Evolutionary conservation across 2,113 vertebrate species (phyloP), one percentile per base, ranked within the genome.

Genomic region (Pyxicephalus adspersus): DNA sequence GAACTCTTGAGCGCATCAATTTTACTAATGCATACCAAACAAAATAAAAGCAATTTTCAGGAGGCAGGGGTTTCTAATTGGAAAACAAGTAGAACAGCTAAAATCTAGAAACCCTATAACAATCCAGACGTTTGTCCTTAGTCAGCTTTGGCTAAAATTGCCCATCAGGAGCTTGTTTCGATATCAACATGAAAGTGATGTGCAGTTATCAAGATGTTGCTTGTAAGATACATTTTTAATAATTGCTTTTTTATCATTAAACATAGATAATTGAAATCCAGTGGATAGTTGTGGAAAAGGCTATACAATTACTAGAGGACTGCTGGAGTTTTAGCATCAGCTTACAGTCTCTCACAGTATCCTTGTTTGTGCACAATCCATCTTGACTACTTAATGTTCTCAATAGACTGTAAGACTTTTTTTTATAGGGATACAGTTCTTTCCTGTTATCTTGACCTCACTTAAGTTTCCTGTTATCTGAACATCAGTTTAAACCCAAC

Each of bases 101-200:
- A 81, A 60, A 22, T 76, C 80, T 64, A 86, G 84, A 86, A 83
- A 2, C 76, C 18, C 57, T 34, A 74, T 65, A 85, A 77, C 85
- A 68, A 85, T 64, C 18, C 52, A 79, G 83, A 84, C 72, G 63
- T 88, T 82, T 75, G 71, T 91, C 91, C 89, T 89, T 66, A 38
- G 31, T 89, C 91, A 89, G 89, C 87, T 84, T 87, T 90, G 87
- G 87, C 88, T 89, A 89, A 90, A 90, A 91, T 90, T 86, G 87
- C 85, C 84, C 85, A 90, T 90, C 85, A 85, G 85, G 87, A 74
- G 50, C 61, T 29, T 82, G 51, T 75, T 66, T 90, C 91, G 89
- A 86, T 84, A 84, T 88, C 85, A 74, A 80, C 73, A 70, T 64
- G 83, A 88, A 86, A 87, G 84, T 74, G 82, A 83, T 86, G 88